Base-by-base conservation (phyloP, 1,140 invertebrate genomes). In the Agrilus planipennis region DNA sequence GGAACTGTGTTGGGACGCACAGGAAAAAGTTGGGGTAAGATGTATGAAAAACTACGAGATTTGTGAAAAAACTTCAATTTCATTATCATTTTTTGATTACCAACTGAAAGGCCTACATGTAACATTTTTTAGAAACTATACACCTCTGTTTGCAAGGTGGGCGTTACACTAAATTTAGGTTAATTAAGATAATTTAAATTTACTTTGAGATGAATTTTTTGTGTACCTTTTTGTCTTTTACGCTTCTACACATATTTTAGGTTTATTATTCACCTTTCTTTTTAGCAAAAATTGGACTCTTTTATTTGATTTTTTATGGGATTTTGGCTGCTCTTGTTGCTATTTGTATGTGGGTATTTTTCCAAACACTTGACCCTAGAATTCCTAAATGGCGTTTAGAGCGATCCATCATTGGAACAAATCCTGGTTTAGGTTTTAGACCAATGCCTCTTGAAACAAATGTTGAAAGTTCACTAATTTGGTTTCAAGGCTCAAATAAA, bases 381-480 rank as follows among this genome's bases (percentile, higher is more conserved):
- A 77, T 81, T 59, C 89, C 92, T 3, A 87, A 78, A 59, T 89
- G 88, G 77, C 76, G 81, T 53, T 63, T 88, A 30, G 77, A 82
- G 18, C 58, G 73, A 25, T 89, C 88, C 31, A 73, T 93, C 41
- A 89, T 95, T 46, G 89, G 89, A 50, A 87, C 79, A 44, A 94
- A 90, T 72, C 90, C 91, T 54, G 88, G 86, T 59, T 72, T 95
- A 54, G 90, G 90, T 48, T 96, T 94, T 70, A 72, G 90, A 54
- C 91, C 92, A 37, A 87, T 89, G 77, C 90, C 91, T 23, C 79
- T 83, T 49, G 72, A 77, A 42, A 77, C 77, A 42, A 89, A 91
- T 65, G 81, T 91, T 52, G 89, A 92, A 61, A 91, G 87, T 59
- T 93, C 91, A 32, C 73, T 96, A 39, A 89, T 97, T 60, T 89